These are phyloP conservation scores for Furcifer pardalis DNA, from an alignment of 2,797 vertebrate species.

Conservation along the genomic window DNA sequence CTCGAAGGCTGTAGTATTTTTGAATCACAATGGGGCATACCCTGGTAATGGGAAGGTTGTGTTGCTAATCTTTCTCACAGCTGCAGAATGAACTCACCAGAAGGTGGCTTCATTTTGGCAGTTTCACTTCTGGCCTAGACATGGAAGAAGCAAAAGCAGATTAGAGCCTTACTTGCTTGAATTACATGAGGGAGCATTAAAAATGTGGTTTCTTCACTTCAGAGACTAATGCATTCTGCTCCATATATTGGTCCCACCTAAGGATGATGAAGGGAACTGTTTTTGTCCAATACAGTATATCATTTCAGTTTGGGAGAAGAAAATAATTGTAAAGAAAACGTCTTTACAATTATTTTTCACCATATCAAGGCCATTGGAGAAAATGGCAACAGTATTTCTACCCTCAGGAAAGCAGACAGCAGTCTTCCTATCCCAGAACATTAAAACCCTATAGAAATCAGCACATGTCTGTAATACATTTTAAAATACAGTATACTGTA, in stretches of 20 bases:
- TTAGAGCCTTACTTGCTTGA: neutral
- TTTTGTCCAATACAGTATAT: neutral
- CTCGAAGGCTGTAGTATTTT: too few relatives aligned
- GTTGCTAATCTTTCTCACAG: too few relatives aligned
- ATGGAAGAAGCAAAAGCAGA: too few relatives aligned
- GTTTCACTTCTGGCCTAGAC: too few relatives aligned
- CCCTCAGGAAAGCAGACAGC: neutral
- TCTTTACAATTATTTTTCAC: too few relatives aligned
- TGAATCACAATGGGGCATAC: too few relatives aligned
- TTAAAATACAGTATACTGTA: neutral
- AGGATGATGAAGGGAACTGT: neutral
- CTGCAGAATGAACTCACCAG: too few relatives aligned
- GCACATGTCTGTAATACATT: neutral
- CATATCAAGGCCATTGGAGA: too few relatives aligned
- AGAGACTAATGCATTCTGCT: neutral
- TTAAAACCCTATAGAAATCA: neutral
- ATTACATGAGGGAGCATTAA: neutral
- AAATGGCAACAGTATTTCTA: neutral
- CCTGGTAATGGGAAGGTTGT: too few relatives aligned
- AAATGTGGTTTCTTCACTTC: neutral
- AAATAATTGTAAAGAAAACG: too few relatives aligned
- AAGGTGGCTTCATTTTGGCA: too few relatives aligned
- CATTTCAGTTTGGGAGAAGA: neutral
- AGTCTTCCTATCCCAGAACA: neutral
- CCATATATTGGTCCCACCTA: neutral